Conservation (phyloP, 2,113 vertebrate genomes). For the Podarcis muralis region DNA sequence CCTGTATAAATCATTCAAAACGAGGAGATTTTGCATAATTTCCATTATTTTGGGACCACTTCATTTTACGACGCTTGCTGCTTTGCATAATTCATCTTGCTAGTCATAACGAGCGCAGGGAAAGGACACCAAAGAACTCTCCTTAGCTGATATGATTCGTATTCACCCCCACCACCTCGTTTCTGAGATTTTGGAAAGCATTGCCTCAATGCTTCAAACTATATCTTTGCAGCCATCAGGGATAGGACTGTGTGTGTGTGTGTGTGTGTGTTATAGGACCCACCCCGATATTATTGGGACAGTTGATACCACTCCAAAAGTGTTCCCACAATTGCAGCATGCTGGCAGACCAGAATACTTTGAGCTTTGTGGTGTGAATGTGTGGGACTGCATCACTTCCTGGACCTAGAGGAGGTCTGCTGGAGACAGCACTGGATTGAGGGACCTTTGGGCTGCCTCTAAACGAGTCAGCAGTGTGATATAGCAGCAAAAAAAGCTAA, state of each 20-base stretch:
- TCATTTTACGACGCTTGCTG: background rate
- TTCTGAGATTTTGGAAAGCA: background rate
- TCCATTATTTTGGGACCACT: background rate
- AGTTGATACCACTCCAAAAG: background rate
- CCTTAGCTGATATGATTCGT: background rate
- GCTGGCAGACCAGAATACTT: background rate
- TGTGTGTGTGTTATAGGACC: too few species aligned
- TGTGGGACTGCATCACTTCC: background rate
- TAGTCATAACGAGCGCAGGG: background rate
- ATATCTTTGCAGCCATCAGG: background rate
- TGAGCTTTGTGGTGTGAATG: background rate
- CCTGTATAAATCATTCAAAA: background rate
- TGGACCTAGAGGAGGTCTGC: background rate
- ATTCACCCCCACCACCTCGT: background rate
- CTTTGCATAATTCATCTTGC: background rate
- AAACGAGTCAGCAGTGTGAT: background rate
- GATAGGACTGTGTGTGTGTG: background rate
- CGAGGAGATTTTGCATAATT: background rate
- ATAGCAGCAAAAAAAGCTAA: too few species aligned
- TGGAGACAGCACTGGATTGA: background rate
- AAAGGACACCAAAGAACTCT: background rate
- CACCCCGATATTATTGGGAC: background rate
- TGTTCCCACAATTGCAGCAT: background rate
- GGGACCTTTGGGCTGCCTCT: background rate
- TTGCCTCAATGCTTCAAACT: too few species aligned